phyloP scores from a whole-genome alignment of 1,140 invertebrate species.

The Bombyx mandarina region DNA sequence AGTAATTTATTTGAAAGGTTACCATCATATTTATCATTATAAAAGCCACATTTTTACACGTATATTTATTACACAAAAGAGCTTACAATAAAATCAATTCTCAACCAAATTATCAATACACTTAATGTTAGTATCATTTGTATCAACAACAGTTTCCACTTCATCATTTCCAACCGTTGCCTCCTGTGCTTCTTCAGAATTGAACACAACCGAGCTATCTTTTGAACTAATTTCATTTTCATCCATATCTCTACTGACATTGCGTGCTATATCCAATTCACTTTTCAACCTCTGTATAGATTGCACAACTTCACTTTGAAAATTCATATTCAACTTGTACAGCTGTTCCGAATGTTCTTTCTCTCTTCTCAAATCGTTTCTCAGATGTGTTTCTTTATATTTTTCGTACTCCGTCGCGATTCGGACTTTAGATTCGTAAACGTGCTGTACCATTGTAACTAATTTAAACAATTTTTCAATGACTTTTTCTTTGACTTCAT shows the following conservation, averaged over 20 bases:
- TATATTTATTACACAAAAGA: too few species aligned
- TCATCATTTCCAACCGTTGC: conserved; percentile 10
- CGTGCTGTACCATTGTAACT: conserved; percentile 60
- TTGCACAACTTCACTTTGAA: conserved; percentile 60
- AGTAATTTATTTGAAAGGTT: too few species aligned
- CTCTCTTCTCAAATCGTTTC: conserved; percentile 50
- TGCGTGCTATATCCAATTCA: conserved; percentile 50
- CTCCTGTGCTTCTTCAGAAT: conserved; percentile 19
- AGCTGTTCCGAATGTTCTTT: conserved; percentile 59
- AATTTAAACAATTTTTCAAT: conserved; percentile 57
- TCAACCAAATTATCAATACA: too few species aligned
- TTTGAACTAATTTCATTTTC: conserved; percentile 27
- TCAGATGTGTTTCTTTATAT: conserved; percentile 55
- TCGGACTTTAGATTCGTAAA: conserved; percentile 59
- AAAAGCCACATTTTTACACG: too few species aligned
- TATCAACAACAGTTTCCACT: conserved; percentile 11
- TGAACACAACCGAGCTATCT: conserved; percentile 32
- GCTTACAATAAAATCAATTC: too few species aligned
- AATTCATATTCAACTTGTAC: conserved; percentile 63
- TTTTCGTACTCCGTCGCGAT: conserved; percentile 59
- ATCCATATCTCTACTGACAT: conserved; percentile 32
- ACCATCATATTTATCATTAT: too few species aligned
- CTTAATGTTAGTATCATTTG: too few species aligned
- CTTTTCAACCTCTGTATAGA: conserved; percentile 52
- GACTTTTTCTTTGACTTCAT: conserved; percentile 59